phyloP scores from a whole-genome alignment of 2,113 vertebrate species.

The Limnothrissa miodon region DNA sequence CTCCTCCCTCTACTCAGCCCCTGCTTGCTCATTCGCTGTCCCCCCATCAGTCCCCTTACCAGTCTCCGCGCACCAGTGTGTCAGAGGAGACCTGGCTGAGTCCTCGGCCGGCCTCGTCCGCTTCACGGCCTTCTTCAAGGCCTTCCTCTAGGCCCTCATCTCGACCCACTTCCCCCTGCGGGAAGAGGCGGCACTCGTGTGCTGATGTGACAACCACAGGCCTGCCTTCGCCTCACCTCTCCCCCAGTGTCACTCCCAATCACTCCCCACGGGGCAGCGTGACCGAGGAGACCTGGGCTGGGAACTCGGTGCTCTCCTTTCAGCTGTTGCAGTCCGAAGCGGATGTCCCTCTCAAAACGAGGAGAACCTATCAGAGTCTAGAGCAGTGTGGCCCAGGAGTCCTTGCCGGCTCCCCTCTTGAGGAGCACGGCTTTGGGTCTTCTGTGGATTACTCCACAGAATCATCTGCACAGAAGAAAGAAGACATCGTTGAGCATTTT shows the following conservation, averaged over 20 bases:
- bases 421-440: slow-evolving; percentile 68
- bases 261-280: slow-evolving; percentile 88
- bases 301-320: slow-evolving; percentile 64
- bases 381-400: slow-evolving; percentile 57
- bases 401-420: slow-evolving; percentile 73
- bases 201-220: slow-evolving; percentile 80
- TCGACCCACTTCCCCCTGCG: slow-evolving; percentile 90
- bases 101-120: slow-evolving; percentile 70
- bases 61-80: slow-evolving; percentile 88
- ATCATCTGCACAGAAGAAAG: slow-evolving; percentile 78
- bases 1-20: slow-evolving; percentile 44
- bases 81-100: slow-evolving; percentile 93
- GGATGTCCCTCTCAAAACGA: slow-evolving; percentile 92
- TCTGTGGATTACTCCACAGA: slow-evolving; percentile 76
- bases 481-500: slow-evolving; percentile 85
- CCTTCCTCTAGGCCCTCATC: slow-evolving; percentile 83
- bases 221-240: slow-evolving; percentile 86
- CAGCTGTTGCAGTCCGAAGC: slow-evolving; percentile 79
- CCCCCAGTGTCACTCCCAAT: slow-evolving; percentile 83
- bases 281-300: slow-evolving; percentile 87
- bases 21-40: slow-evolving; percentile 79
- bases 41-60: slow-evolving; percentile 84
- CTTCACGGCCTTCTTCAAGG: slow-evolving; percentile 69
- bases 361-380: slow-evolving; percentile 79
- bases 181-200: slow-evolving; percentile 88